These are phyloP conservation scores for Callyntrura guangdongensis DNA, from an alignment of 2,888 invertebrate genomes.

Conservation along the genomic window DNA sequence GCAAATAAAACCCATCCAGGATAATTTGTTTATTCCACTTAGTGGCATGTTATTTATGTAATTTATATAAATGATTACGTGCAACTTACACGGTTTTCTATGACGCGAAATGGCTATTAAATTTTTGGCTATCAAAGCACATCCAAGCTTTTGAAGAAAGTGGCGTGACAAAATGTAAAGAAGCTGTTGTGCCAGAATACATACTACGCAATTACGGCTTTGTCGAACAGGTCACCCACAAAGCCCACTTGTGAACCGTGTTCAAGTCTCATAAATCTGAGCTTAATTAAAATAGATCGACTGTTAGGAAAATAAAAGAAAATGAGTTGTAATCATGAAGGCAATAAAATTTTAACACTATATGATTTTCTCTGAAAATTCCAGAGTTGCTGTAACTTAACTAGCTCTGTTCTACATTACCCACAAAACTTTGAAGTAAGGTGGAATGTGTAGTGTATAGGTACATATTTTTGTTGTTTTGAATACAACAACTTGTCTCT, in stretches of 20 bases:
- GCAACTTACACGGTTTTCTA: too few species aligned
- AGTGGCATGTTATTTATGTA: too few species aligned
- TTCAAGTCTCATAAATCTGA: slow-evolving; percentile 55
- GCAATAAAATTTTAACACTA: slow-evolving; percentile 63
- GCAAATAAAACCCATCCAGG: too few species aligned
- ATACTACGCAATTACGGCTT: not conserved
- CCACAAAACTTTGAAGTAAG: not conserved
- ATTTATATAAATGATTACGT: too few species aligned
- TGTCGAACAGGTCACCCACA: not conserved
- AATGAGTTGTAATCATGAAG: slow-evolving; percentile 64
- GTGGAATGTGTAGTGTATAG: not conserved
- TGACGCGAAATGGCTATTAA: too few species aligned
- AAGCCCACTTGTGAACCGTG: slow-evolving; percentile 15
- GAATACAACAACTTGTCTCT: slow-evolving; percentile 32
- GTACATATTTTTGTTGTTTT: slow-evolving; percentile 1
- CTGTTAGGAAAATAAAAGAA: slow-evolving; percentile 49
- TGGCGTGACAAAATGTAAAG: slow-evolving; percentile 42
- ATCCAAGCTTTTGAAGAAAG: not conserved
- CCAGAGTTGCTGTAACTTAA: too few species aligned
- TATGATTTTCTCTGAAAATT: not conserved
- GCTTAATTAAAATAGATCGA: slow-evolving; percentile 66
- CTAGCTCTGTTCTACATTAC: slow-evolving; percentile 8
- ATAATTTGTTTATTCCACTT: too few species aligned
- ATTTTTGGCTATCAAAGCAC: not conserved
- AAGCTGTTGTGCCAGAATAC: not conserved